Base-by-base conservation (phyloP, 2,888 invertebrate species). In the Clunio marinus region DNA sequence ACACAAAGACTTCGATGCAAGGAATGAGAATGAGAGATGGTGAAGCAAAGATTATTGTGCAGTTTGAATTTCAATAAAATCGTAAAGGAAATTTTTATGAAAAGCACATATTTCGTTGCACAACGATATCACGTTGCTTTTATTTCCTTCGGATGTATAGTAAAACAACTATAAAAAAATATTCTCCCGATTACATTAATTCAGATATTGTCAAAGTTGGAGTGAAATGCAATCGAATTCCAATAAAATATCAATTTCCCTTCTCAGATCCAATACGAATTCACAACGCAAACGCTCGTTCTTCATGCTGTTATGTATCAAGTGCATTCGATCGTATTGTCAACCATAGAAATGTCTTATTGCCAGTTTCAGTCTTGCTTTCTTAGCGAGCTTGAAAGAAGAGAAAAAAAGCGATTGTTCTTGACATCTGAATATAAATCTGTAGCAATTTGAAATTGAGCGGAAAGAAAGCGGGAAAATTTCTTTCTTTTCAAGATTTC, bases 271-370 rank as follows among this genome's bases (percentile, higher is more conserved):
- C 41, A 15, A 41, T n/a, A n/a, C n/a, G n/a, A n/a, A n/a, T n/a
- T n/a, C n/a, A n/a, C n/a, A n/a, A n/a, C n/a, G n/a, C n/a, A n/a
- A 15, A 41, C 41, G 41, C 10, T 41, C n/a, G 41, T 20, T 13
- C 45, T 45, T 57, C 57, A 4, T 57, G 25, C 27, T 27, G 25
- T 25, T 20, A 46, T 32, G 22, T 24, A 66, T 66, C 66, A 66
- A 66, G 46, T 66, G 66, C 66, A 66, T 55, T 55, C 51, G 20
- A 59, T 35, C 59, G 59, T 24, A 15, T 37, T 41, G 15, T 24
- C 17, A 55, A 55, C 51, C 55, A 35, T 55, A 66, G n/a, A n/a
- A 66, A 66, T 66, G 55, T 66, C 51, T 66, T 66, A 66, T 66
- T 66, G 66, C 66, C 66, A 55, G 27, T 17, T 37, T 62, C 37